A percentile compares a stretch with the other conserved stretches of the same genome.
Evolutionary conservation across 2,888 invertebrate species (phyloP).

Genomic region (Metellina segmentata): DNA sequence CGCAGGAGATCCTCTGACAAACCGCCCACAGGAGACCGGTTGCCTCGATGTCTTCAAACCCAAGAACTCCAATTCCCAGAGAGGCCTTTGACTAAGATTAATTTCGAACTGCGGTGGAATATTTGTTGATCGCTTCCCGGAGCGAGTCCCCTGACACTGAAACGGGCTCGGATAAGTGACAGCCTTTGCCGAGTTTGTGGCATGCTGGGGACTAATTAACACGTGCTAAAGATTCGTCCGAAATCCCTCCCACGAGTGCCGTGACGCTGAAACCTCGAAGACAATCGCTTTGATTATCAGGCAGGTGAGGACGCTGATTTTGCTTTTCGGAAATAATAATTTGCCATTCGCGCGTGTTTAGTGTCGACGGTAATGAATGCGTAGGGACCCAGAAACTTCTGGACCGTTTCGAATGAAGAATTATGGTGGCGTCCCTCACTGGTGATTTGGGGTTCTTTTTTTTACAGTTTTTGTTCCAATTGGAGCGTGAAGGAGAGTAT

Average conservation of each 20-base stretch:
- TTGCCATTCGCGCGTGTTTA: neutral
- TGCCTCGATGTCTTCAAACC: constrained; percentile 42
- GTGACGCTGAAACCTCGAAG: constrained; percentile 20
- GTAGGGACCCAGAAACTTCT: neutral
- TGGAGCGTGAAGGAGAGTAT: neutral
- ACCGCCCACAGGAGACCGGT: constrained; percentile 42
- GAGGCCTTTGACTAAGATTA: constrained; percentile 65
- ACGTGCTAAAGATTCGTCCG: constrained; percentile 63
- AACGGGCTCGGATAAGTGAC: constrained; percentile 25
- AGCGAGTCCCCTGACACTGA: constrained; percentile 38
- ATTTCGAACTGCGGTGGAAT: constrained; percentile 66
- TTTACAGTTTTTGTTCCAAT: neutral
- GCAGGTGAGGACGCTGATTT: constrained; percentile 32
- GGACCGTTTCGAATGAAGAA: neutral
- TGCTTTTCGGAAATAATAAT: neutral
- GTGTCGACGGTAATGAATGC: neutral
- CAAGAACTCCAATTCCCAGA: constrained; percentile 42
- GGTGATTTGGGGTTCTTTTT: neutral
- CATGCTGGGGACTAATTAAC: constrained; percentile 66
- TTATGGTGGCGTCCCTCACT: neutral
- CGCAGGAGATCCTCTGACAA: constrained; percentile 53
- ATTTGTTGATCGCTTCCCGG: constrained; percentile 52
- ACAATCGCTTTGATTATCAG: constrained; percentile 57
- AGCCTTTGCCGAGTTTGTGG: constrained; percentile 61
- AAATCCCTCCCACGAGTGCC: constrained; percentile 37